Evolutionary conservation across 1,140 invertebrate species (phyloP).

Genomic region (Conus ventricosus): DNA sequence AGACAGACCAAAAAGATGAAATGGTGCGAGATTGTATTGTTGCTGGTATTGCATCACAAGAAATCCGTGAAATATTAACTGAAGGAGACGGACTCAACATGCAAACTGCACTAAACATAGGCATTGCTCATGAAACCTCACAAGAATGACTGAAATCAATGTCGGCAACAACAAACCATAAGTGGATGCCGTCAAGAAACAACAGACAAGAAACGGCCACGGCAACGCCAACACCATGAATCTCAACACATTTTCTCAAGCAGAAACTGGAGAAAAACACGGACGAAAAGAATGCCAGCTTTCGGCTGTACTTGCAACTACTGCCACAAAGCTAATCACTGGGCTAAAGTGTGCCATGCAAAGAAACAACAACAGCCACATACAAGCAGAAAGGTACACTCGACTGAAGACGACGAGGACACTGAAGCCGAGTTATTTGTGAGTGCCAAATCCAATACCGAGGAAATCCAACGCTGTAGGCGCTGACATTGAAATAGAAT

Average conservation of each 20-base stretch:
- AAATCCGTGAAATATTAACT: not conserved
- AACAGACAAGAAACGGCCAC: not conserved
- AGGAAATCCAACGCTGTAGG: not conserved
- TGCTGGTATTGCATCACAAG: not conserved
- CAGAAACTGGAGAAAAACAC: not conserved
- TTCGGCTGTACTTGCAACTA: not conserved
- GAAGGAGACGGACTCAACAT: not conserved
- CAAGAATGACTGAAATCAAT: not conserved
- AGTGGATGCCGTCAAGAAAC: not conserved
- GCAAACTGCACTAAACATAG: not conserved
- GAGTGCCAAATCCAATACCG: not conserved
- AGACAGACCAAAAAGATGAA: not conserved
- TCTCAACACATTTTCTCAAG: not conserved
- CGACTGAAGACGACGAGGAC: not conserved
- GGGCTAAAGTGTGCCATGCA: not conserved
- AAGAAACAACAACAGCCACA: not conserved
- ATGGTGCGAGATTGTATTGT: not conserved
- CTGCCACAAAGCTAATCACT: not conserved
- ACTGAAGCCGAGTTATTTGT: not conserved
- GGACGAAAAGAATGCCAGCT: not conserved
- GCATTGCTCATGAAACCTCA: not conserved
- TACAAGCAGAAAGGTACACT: not conserved
- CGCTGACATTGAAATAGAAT: not conserved
- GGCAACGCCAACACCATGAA: not conserved
- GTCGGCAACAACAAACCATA: not conserved